A percentile compares a stretch with the other conserved stretches of the same genome.
Evolutionary conservation across 2,113 vertebrate species (phyloP).

Genomic region (Lepidiolamprologus cunningtoni): DNA sequence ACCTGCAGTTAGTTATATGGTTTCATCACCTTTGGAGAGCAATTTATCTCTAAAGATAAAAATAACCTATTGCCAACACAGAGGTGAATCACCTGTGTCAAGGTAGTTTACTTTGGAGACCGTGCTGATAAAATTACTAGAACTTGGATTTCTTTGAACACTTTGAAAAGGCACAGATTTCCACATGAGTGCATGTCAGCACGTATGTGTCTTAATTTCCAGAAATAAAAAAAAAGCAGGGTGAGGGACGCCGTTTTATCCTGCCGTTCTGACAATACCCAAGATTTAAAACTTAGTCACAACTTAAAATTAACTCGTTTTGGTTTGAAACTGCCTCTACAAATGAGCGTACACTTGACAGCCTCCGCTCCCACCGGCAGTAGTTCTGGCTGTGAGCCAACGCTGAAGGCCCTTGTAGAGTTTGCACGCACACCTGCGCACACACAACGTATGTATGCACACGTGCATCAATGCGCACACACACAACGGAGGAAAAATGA

Average conservation of each 20-base stretch:
- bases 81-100: constrained; percentile 53
- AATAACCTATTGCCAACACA: constrained; percentile 55
- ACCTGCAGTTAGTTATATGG: neutral
- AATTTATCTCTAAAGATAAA: constrained; percentile 24
- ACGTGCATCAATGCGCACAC: neutral
- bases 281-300: neutral
- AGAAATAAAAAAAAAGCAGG: neutral
- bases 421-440: neutral
- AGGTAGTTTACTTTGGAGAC: constrained; percentile 45
- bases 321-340: neutral
- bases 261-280: neutral
- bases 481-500: neutral
- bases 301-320: neutral
- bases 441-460: neutral
- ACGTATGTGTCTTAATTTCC: neutral
- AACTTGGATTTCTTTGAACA: constrained; percentile 61
- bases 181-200: neutral
- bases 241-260: neutral
- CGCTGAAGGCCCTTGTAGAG: neutral
- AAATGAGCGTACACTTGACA: neutral
- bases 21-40: constrained; percentile 17
- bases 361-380: neutral
- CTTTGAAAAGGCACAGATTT: constrained; percentile 26
- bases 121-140: constrained; percentile 45
- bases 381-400: neutral